These are phyloP conservation scores for Sparidentex hasta DNA, from an alignment of 2,797 vertebrate species.

Conservation along the genomic window DNA sequence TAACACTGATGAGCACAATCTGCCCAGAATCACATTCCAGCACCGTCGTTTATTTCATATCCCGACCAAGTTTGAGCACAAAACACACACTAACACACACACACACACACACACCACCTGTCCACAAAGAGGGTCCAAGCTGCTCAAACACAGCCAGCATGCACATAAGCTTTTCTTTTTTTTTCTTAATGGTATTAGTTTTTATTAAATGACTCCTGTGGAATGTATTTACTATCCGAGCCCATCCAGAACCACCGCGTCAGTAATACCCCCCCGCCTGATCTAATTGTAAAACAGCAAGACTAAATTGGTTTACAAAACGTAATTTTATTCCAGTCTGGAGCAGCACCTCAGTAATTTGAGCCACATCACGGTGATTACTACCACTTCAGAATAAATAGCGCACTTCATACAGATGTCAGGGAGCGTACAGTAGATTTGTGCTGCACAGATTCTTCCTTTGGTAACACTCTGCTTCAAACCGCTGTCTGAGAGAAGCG, in stretches of 20 bases:
- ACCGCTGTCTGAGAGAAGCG: slow-evolving; percentile 29
- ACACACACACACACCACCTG: slow-evolving; percentile 12
- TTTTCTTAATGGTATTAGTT: slow-evolving; percentile 48
- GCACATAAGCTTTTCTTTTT: slow-evolving; percentile 16
- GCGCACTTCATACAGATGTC: slow-evolving; percentile 68
- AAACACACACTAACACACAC: slow-evolving; percentile 6
- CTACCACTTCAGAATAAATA: slow-evolving; percentile 72
- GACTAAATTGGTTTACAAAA: slow-evolving; percentile 69
- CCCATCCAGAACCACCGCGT: slow-evolving; percentile 43
- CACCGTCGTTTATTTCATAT: not conserved
- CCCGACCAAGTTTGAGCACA: not conserved
- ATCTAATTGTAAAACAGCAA: slow-evolving; percentile 66
- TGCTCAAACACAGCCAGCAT: slow-evolving; percentile 31
- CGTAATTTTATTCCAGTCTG: slow-evolving; percentile 70
- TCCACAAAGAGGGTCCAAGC: slow-evolving; percentile 13
- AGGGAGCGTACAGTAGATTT: slow-evolving; percentile 54
- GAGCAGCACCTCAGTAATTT: slow-evolving; percentile 71
- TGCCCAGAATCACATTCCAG: slow-evolving; percentile 3
- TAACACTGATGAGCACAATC: slow-evolving; percentile 8
- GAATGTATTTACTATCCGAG: slow-evolving; percentile 53
- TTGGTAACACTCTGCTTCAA: slow-evolving; percentile 45
- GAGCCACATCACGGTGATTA: slow-evolving; percentile 73
- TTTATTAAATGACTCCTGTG: slow-evolving; percentile 57
- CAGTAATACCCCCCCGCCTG: slow-evolving; percentile 40
- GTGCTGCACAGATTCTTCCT: slow-evolving; percentile 56